A percentile compares a stretch with the other conserved stretches of the same genome.
Evolutionary conservation across 92 coral and sea anemone genomes (phyloP).

Genomic region (Epizoanthus ramosus): DNA sequence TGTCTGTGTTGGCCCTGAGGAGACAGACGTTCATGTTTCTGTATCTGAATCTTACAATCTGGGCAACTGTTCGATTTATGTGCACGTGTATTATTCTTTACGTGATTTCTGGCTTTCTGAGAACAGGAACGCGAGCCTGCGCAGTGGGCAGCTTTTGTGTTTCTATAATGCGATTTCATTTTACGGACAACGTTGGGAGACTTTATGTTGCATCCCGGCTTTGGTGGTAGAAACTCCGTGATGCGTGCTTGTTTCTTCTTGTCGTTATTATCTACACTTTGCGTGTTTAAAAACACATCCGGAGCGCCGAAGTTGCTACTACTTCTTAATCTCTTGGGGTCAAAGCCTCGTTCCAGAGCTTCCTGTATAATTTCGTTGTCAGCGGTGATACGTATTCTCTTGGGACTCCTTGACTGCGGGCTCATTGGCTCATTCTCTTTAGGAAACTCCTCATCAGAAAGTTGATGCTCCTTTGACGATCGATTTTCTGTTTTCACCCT

Average conservation of each 20-base stretch:
- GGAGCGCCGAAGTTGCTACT: slow-evolving; percentile 2
- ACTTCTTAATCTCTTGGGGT: slow-evolving; percentile 27
- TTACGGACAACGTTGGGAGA: slow-evolving; percentile 19
- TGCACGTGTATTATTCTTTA: slow-evolving; percentile 17
- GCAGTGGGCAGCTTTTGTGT: neutral
- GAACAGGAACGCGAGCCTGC: slow-evolving; percentile 11
- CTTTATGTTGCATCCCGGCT: slow-evolving; percentile 17
- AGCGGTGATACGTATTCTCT: slow-evolving; percentile 39
- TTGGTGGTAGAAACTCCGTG: slow-evolving; percentile 15
- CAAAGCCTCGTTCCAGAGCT: slow-evolving; percentile 43
- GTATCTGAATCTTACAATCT: slow-evolving; percentile 37
- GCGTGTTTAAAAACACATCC: slow-evolving; percentile 28
- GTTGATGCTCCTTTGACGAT: slow-evolving; percentile 2
- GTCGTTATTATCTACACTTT: neutral
- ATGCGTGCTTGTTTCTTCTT: slow-evolving; percentile 25
- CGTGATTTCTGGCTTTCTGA: neutral
- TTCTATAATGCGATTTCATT: slow-evolving; percentile 21
- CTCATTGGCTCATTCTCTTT: slow-evolving; percentile 44
- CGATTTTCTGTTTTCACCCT: neutral
- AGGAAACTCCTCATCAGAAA: slow-evolving; percentile 39
- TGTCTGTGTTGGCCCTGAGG: slow-evolving; percentile 21
- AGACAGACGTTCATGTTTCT: neutral
- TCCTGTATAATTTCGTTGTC: slow-evolving; percentile 41
- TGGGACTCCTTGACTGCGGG: slow-evolving; percentile 31
- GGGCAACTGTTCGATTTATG: slow-evolving; percentile 30